phyloP scores from a whole-genome alignment of 2,888 invertebrate genomes.

The Itoplectis maculator region DNA sequence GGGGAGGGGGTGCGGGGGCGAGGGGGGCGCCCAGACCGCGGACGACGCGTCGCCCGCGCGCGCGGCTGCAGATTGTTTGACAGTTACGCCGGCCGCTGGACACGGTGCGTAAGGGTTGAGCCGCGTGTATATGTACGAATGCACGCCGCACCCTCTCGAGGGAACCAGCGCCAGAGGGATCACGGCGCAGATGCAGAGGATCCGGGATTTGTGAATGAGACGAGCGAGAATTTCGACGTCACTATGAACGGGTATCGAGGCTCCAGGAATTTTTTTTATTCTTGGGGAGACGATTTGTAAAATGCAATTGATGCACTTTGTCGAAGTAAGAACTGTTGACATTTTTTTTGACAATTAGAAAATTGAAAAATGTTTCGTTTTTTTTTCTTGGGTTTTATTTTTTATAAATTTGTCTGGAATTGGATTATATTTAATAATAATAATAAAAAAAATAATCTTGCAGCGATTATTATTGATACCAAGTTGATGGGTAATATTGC shows the following conservation, averaged over 20 bases:
- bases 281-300: neutral
- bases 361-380: neutral
- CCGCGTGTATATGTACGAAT: slow-evolving; percentile 4
- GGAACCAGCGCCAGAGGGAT: too few relatives aligned
- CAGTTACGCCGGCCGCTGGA: slow-evolving; percentile 25
- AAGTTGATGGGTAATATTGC: neutral
- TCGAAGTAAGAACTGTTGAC: too few relatives aligned
- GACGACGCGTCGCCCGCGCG: slow-evolving; percentile 9
- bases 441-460: too few relatives aligned
- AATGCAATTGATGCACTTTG: too few relatives aligned
- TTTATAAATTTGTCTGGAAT: too few relatives aligned
- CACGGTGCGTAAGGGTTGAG: neutral
- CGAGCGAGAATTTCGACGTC: neutral
- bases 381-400: neutral
- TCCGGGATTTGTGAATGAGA: slow-evolving; percentile 38
- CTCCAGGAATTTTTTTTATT: neutral
- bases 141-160: too few relatives aligned
- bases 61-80: slow-evolving; percentile 23
- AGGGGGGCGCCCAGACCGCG: slow-evolving; percentile 38
- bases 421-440: too few relatives aligned
- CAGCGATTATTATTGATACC: neutral
- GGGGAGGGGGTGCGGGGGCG: too few relatives aligned
- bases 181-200: slow-evolving; percentile 1
- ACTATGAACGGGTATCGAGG: neutral
- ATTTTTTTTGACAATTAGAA: too few relatives aligned